These are phyloP conservation scores for Neofelis nebulosa DNA, from an alignment of 2,113 vertebrate genomes.

Conservation along the genomic window DNA sequence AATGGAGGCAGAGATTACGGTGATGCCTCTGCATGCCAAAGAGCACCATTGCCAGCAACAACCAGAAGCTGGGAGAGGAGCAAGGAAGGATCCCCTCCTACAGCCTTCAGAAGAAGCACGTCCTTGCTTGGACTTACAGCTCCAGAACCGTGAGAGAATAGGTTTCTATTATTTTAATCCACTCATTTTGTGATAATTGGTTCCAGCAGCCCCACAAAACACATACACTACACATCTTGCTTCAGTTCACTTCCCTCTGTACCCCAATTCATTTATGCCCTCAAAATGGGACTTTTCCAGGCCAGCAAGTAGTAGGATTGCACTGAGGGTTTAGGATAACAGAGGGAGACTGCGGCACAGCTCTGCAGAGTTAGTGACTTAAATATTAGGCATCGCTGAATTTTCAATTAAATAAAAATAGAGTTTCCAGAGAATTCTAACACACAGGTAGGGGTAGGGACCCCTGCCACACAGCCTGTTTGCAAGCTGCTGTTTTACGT, in stretches of 20 bases:
- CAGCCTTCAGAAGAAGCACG: background rate
- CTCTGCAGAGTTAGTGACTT: background rate
- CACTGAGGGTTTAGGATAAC: background rate
- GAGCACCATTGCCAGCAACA: background rate
- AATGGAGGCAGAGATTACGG: background rate
- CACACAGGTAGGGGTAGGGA: background rate
- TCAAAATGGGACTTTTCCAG: background rate
- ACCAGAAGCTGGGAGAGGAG: background rate
- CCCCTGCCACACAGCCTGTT: background rate
- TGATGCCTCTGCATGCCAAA: background rate
- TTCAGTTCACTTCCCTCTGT: background rate
- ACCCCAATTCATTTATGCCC: background rate
- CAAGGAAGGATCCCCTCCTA: no score
- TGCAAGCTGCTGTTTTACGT: background rate
- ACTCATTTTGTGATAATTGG: background rate
- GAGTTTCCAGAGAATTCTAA: background rate
- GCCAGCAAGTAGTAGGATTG: background rate
- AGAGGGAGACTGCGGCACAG: background rate
- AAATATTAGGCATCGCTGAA: constrained; percentile 11
- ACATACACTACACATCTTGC: background rate
- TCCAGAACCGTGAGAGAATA: background rate
- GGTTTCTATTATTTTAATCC: background rate
- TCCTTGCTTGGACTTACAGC: background rate
- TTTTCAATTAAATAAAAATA: constrained; percentile 13
- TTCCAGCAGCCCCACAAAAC: background rate